Evolutionary conservation across 2,888 invertebrate species (phyloP), one percentile per base, ranked within the genome.

Genomic region (Apamea monoglypha): DNA sequence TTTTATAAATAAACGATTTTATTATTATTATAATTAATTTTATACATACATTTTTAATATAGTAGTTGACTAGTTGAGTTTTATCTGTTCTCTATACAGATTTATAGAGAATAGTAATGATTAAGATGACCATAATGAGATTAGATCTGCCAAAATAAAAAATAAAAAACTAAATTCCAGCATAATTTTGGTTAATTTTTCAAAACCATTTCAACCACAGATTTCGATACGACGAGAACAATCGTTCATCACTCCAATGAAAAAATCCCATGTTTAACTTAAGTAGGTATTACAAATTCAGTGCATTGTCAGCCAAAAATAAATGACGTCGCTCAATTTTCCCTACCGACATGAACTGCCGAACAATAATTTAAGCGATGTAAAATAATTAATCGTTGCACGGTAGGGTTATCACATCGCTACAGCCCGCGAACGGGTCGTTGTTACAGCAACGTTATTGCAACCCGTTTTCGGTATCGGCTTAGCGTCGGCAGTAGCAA

Each of bases 371-470:
- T 76, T n/a, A 36, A 18, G 66, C 32, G 29, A 50, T 75, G 16
- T 50, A 36, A 68, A 74, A 61, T 47, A 64, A 76, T 67, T n/a
- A 74, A 64, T 56, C 29, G 18, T 10, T 32, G 36, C 59, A 56
- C 8, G 21, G 10, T 71, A 32, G 7, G 18, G 56, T 77, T 78
- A 83, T 78, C 87, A 44, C 29, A 50, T 61, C 12, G 36, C 7
- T 64, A 53, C 84, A 87, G 69, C 36, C n/a, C 47, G 25, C 16
- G n/a, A 73, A 40, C 36, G 16, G 44, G 47, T 70, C 18, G 53
- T 44, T 87, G 83, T 73, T 72, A 66, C 61, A 70, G 40, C 47
- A 67, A 84, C 53, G 75, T 84, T 84, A 75, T 87, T 84, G 73
- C 66, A 73, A 78, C 72, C 47, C 32, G 64, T 29, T 83, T 83